Evolutionary conservation across 1,140 invertebrate species (phyloP), one percentile per base, ranked within the genome.

Genomic region (Hyles euphorbiae): DNA sequence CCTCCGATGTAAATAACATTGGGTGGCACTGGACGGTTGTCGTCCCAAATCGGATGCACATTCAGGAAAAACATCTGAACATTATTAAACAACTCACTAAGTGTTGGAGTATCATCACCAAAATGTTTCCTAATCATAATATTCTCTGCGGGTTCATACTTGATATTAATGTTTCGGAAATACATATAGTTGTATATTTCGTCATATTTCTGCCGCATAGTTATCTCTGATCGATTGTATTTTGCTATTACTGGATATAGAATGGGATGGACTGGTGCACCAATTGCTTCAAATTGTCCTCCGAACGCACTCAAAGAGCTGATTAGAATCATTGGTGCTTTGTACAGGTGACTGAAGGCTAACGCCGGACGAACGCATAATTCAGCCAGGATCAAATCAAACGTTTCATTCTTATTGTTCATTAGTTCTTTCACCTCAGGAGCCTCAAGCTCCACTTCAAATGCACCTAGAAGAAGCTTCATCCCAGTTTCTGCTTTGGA

Each of bases 251-350:
- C 34, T 9, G 51, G 34, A 11, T 53, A 53, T 3, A 53, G 10
- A 3, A 53, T 5, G 9, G 51, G 51, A 36, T 53, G 51, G 3
- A 10, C 12, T n/a, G 51, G 34, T 36, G 34, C 5, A 2, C 34
- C 51, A 32, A 53, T 9, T n/a, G 3, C 1, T 9, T 36, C 33
- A 5, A n/a, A n/a, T 10, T 36, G 4, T 49, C 43, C 63, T 9
- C 56, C 32, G 2, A 66, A 52, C 2, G 64, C 57, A 3, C 67
- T 63, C 47, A 76, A 70, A 0, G 88, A 87, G 40, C 77, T 83
- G 0, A 90, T 55, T 12, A 67, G 59, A 40, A 90, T 85, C 0
- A 86, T 56, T 5, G 86, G 87, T 32, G 70, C 87, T 49, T 86
- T 76, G 46, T 81, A 85, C 45, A 75, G 56, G 62, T 90, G 68